Base-by-base conservation (phyloP, 2,888 invertebrate species). In the Leptopilina syphax region DNA sequence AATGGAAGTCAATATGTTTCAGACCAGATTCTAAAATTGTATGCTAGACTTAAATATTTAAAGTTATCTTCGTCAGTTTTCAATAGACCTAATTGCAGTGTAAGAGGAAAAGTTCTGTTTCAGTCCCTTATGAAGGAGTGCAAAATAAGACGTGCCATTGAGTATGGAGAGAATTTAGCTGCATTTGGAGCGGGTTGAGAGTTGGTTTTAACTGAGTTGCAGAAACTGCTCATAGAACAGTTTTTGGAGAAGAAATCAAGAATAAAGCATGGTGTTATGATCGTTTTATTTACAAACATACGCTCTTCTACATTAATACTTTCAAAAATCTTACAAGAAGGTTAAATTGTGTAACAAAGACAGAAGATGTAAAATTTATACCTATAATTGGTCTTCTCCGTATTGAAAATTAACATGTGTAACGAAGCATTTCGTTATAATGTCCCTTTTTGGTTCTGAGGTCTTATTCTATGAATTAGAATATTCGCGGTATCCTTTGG, bases 11-110 rank as follows among this genome's bases (percentile, higher is more conserved):
- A 80, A 60, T 66, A 77, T 10, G 13, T 83, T n/a, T 65, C 77
- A 24, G 73, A 80, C 9, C 83, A 83, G 73, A 81, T 82, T 70
- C 76, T 78, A 66, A 82, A 79, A 78, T 78, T 76, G 0, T 80
- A 79, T n/a, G 7, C 63, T 13, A 27, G 41, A 34, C 13, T 34
- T 4, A 65, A 34, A 34, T 65, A 65, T 34, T 9, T 65, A 27
- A 65, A 27, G 13, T 10, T 65, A 4, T 65, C 34, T 10, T 27
- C 65, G 34, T 34, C 65, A 65, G 34, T 65, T 65, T 65, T 65
- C 10, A 34, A 9, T 27, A 34, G 7, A 8, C 65, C 34, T 65
- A 13, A 34, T 2, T 65, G 65, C 34, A 65, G 65, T 27, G 9
- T 34, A 65, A 34, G n/a, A 12, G 65, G 41, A 4, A 65, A 65